phyloP scores from a whole-genome alignment of 2,888 invertebrate genomes.

The Lottia gigantea region DNA sequence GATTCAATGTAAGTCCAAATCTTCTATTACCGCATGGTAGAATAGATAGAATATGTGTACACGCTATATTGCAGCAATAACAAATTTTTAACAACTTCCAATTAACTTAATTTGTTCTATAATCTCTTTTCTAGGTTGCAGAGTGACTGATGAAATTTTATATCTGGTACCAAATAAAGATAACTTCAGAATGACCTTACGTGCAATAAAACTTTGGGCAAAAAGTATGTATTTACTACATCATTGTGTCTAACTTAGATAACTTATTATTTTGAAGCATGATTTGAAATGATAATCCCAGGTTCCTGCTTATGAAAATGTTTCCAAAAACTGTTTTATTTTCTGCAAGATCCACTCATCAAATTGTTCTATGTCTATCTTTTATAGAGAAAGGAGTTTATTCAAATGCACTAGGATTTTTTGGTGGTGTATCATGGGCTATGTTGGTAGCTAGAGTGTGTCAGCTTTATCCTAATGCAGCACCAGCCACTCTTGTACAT shows the following conservation, averaged over 20 bases:
- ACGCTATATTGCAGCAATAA: no score
- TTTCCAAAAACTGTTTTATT: no score
- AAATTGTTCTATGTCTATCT: no score
- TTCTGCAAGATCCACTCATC: no score
- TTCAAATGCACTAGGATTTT: slow-evolving; percentile 96
- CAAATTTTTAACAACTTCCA: no score
- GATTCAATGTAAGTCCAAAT: no score
- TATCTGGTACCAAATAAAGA: slow-evolving; percentile 94
- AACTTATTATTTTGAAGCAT: no score
- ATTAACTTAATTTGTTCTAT: background rate
- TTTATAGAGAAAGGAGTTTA: slow-evolving; percentile 86
- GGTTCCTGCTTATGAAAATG: no score
- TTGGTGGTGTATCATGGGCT: slow-evolving; percentile 99
- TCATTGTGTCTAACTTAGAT: no score
- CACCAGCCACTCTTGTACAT: slow-evolving; percentile 92
- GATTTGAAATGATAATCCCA: no score
- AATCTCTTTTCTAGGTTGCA: slow-evolving; percentile 75
- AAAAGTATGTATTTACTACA: slow-evolving; percentile 80
- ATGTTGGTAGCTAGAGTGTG: slow-evolving; percentile 98
- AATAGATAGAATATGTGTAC: no score
- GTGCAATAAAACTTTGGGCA: slow-evolving; percentile 98
- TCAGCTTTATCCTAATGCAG: slow-evolving; percentile 97
- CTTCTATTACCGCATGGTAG: no score
- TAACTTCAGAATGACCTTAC: slow-evolving; percentile 90
- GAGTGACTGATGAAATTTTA: slow-evolving; percentile 98